phyloP scores from a whole-genome alignment of 1,140 invertebrate species.

The Phortica variegata region DNA sequence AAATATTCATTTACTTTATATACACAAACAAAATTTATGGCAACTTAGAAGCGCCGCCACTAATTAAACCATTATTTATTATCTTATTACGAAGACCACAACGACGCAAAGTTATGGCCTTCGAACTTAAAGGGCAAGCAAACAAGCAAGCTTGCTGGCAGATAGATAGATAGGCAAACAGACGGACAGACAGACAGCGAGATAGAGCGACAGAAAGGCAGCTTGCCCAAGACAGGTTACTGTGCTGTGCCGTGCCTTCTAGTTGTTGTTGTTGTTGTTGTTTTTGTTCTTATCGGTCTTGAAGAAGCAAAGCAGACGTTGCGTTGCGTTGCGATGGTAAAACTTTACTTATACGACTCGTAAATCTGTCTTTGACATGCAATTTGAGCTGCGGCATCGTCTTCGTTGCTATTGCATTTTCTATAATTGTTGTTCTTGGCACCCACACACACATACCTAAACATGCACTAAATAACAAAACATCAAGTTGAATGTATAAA shows the following conservation, averaged over 20 bases:
- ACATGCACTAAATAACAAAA: slow-evolving; percentile 26
- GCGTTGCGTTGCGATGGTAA: no score
- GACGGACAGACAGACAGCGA: slow-evolving; percentile 22
- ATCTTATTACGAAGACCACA: no score
- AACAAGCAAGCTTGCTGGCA: slow-evolving; percentile 19
- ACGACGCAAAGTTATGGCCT: no score
- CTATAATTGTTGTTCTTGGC: no score
- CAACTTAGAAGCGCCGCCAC: slow-evolving; percentile 42
- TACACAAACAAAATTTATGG: slow-evolving; percentile 46
- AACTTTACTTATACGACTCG: slow-evolving; percentile 22
- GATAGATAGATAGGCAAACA: no score
- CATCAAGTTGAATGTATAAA: no score
- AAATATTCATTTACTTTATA: not conserved
- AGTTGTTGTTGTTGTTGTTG: slow-evolving; percentile 4
- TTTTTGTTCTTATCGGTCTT: slow-evolving; percentile 15
- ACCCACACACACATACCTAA: no score
- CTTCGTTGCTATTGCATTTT: slow-evolving; percentile 45
- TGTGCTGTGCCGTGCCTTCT: slow-evolving; percentile 10
- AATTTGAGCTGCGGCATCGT: slow-evolving; percentile 48
- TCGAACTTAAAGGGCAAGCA: not conserved
- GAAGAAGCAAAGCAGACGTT: no score
- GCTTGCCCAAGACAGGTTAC: not conserved
- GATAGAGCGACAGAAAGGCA: slow-evolving; percentile 1
- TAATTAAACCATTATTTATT: slow-evolving; percentile 54
- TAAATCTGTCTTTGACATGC: slow-evolving; percentile 55